phyloP scores from a whole-genome alignment of 1,140 invertebrate species.

The Bathynomus jamesi region DNA sequence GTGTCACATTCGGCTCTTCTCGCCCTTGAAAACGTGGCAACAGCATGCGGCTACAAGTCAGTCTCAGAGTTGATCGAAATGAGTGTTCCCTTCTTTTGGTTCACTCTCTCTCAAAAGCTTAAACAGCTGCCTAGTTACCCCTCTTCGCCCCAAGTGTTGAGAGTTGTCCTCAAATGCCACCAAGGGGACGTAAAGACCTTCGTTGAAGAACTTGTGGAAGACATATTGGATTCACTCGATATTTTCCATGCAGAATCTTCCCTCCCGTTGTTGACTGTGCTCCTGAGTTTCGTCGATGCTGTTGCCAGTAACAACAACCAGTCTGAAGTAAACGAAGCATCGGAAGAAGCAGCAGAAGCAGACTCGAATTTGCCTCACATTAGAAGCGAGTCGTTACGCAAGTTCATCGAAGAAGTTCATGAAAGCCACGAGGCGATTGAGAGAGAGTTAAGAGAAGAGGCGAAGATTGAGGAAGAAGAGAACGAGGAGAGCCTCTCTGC shows the following conservation, averaged over 20 bases:
- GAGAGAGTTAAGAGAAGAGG: not conserved
- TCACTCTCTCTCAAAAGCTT: not conserved
- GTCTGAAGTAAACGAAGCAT: too few species aligned
- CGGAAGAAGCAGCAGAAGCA: not conserved
- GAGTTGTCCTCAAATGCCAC: not conserved
- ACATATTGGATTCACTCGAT: not conserved
- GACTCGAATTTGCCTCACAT: not conserved
- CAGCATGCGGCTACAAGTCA: not conserved
- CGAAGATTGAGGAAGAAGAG: not conserved
- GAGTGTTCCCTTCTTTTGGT: not conserved
- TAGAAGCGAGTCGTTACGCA: not conserved
- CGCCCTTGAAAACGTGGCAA: not conserved
- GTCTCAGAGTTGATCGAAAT: not conserved
- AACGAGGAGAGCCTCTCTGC: not conserved
- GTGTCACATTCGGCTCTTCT: not conserved
- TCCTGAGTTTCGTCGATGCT: not conserved
- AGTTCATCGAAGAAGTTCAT: not conserved
- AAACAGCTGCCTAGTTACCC: not conserved
- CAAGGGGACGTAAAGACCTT: not conserved
- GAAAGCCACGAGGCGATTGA: too few species aligned
- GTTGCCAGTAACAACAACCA: not conserved
- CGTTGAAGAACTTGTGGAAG: not conserved
- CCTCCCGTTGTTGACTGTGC: not conserved
- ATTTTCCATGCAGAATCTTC: not conserved
- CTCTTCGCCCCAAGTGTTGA: not conserved